A percentile compares a stretch with the other conserved stretches of the same genome.
These are phyloP conservation scores for Ammospiza maritima DNA, from an alignment of 2,797 vertebrate species.

Conservation along the genomic window DNA sequence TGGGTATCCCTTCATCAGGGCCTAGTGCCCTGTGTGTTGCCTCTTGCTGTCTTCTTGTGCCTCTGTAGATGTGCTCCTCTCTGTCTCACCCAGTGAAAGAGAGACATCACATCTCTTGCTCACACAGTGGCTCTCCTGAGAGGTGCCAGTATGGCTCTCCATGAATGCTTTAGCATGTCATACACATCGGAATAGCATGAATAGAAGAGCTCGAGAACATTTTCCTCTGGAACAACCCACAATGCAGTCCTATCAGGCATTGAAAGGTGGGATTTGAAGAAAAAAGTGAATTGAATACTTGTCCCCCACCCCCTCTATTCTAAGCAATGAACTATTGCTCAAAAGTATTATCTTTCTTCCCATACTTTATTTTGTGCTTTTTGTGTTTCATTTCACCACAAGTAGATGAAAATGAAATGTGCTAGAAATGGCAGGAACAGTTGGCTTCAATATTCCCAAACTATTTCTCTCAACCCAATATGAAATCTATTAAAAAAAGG, in stretches of 20 bases:
- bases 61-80: neutral
- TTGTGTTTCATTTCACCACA: neutral
- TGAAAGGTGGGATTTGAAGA: neutral
- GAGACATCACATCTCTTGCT: neutral
- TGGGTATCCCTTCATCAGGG: neutral
- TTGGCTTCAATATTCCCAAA: neutral
- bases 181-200: neutral
- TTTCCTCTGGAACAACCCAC: neutral
- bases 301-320: neutral
- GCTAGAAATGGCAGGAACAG: neutral
- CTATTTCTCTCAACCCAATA: neutral
- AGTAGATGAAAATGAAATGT: neutral
- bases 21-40: neutral
- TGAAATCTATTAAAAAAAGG: neutral
- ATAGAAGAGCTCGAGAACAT: neutral
- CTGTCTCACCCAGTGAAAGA: accelerated
- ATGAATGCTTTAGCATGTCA: neutral
- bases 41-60: neutral
- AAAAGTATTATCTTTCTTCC: neutral
- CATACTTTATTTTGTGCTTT: neutral
- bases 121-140: neutral
- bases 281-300: neutral
- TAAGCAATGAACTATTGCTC: neutral
- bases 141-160: neutral
- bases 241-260: neutral